These are phyloP conservation scores for Phrynosoma platyrhinos DNA, from an alignment of 2,113 vertebrate species.

Conservation along the genomic window DNA sequence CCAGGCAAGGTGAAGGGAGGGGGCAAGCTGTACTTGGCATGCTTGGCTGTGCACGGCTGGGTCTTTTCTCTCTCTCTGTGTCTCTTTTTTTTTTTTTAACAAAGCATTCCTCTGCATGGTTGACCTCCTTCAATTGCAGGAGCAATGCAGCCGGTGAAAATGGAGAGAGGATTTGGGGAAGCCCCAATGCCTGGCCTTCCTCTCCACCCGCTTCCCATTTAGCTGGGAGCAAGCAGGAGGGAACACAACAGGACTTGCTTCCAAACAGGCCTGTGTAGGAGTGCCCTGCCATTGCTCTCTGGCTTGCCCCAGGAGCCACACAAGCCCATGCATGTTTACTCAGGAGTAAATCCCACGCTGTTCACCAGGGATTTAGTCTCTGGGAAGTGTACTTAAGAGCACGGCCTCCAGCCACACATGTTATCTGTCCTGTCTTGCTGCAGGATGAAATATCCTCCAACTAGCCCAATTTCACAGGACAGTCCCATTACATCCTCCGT, in stretches of 20 bases:
- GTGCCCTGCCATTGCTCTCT: neutral
- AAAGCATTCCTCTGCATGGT: too few species aligned
- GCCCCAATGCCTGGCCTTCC: neutral
- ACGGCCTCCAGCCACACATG: neutral
- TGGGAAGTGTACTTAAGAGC: neutral
- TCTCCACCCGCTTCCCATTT: neutral
- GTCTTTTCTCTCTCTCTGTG: too few species aligned
- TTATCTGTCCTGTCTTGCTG: constrained; percentile 35
- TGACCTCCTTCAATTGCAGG: constrained; percentile 1
- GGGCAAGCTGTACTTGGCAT: neutral
- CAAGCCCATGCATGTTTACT: neutral
- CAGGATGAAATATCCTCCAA: constrained; percentile 35
- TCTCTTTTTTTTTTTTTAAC: neutral
- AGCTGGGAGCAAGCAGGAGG: neutral
- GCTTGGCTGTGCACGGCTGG: constrained; percentile 35
- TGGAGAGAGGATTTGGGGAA: constrained; percentile 10
- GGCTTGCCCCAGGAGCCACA: neutral
- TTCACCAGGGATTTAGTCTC: neutral
- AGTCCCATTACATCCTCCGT: too few species aligned
- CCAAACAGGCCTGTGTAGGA: neutral
- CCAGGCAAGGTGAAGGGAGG: neutral
- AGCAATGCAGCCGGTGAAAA: constrained; percentile 23
- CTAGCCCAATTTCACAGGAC: too few species aligned
- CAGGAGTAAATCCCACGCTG: neutral
- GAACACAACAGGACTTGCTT: neutral